phyloP scores from a whole-genome alignment of 2,797 vertebrate genomes.

The Setipinna tenuifilis region DNA sequence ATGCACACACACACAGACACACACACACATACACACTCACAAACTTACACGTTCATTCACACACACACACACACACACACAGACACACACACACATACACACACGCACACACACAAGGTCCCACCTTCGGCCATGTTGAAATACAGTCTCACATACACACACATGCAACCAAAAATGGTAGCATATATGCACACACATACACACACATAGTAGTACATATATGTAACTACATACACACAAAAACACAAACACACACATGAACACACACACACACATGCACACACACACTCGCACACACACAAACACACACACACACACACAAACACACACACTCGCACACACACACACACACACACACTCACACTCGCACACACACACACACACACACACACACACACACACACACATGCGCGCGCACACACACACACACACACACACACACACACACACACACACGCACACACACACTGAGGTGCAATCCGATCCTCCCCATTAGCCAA shows the following conservation, averaged over 20 bases:
- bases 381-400: conserved; percentile 5
- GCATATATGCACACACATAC: not conserved
- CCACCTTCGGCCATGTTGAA: no score
- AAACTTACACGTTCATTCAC: not conserved
- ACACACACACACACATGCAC: not conserved
- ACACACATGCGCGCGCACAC: not conserved
- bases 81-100: not conserved
- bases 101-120: no score
- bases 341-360: not conserved
- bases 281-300: not conserved
- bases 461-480: not conserved
- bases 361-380: no score
- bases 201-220: no score
- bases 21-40: conserved; percentile 4
- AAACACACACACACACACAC: not conserved
- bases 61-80: not conserved
- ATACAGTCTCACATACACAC: no score
- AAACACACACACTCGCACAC: not conserved
- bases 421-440: not conserved
- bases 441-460: not conserved
- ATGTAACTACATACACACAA: not conserved
- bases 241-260: not conserved
- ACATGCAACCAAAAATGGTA: no score
- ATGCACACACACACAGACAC: not conserved
- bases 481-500: not conserved